Evolutionary conservation across 2,113 vertebrate species (phyloP).

Genomic region (Reinhardtius hippoglossoides): DNA sequence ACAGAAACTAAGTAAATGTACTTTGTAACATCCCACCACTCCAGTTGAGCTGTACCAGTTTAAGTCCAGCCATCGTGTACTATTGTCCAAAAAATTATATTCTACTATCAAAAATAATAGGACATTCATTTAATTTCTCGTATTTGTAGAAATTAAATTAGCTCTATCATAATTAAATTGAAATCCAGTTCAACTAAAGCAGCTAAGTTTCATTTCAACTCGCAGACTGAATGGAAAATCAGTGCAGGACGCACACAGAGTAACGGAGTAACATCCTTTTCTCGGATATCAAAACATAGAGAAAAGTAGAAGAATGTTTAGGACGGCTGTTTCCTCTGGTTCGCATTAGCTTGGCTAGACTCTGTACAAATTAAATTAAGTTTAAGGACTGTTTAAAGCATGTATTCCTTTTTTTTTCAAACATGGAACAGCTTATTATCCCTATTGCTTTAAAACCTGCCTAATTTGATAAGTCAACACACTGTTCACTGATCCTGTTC

Average conservation of each 20-base stretch:
- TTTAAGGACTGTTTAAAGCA: conserved; percentile 22
- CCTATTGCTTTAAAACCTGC: conserved; percentile 12
- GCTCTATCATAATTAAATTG: not conserved
- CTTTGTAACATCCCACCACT: no score
- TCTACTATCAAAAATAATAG: not conserved
- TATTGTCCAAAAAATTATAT: not conserved
- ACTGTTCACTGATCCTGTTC: conserved; percentile 32
- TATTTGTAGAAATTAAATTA: not conserved
- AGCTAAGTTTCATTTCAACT: not conserved
- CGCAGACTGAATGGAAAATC: conserved; percentile 25
- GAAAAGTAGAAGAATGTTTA: conserved; percentile 18
- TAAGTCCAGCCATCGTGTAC: not conserved
- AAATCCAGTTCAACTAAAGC: conserved; percentile 10
- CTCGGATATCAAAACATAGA: conserved; percentile 46
- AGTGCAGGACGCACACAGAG: conserved; percentile 2
- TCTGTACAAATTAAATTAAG: conserved; percentile 44
- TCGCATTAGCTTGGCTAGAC: conserved; percentile 40
- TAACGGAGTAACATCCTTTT: conserved; percentile 25
- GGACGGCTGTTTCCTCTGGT: conserved; percentile 27
- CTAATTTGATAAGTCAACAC: conserved; percentile 35
- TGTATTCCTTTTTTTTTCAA: conserved; percentile 10
- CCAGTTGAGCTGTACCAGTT: no score
- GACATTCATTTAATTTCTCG: not conserved
- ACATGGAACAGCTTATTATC: conserved; percentile 10
- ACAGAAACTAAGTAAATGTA: no score